Conservation (phyloP, 2,888 invertebrate genomes). For the Trissolcus japonicus region DNA sequence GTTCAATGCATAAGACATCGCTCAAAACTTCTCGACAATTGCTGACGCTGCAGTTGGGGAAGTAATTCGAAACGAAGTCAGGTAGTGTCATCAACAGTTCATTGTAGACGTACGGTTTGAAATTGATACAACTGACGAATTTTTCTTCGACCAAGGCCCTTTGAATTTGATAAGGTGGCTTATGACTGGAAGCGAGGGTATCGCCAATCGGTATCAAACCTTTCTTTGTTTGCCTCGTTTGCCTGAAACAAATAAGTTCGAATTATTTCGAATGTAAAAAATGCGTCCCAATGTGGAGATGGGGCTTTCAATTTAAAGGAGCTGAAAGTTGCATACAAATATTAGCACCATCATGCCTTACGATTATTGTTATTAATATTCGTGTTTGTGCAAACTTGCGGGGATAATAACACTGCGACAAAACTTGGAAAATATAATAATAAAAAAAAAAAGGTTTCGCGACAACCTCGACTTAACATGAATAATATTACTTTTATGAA, state of each 20-base stretch:
- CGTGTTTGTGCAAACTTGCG: constrained; percentile 4
- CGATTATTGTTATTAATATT: constrained; percentile 29
- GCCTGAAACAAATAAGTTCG: constrained; percentile 61
- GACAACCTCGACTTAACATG: constrained; percentile 30
- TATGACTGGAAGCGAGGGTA: constrained; percentile 78
- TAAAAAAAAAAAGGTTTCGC: constrained; percentile 12
- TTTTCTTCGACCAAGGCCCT: constrained; percentile 88
- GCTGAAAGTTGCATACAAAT: constrained; percentile 8
- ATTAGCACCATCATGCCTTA: constrained; percentile 11
- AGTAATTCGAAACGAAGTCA: constrained; percentile 88
- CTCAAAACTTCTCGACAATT: constrained; percentile 86
- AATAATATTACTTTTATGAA: constrained; percentile 41
- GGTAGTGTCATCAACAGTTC: constrained; percentile 89
- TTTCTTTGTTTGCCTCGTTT: constrained; percentile 76
- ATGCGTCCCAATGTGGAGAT: not conserved
- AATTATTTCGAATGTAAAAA: not conserved
- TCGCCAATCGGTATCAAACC: constrained; percentile 85
- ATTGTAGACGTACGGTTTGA: constrained; percentile 88
- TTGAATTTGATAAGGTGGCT: constrained; percentile 80
- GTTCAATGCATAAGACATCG: constrained; percentile 86
- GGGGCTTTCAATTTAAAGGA: not conserved
- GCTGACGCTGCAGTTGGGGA: constrained; percentile 85
- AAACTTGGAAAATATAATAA: constrained; percentile 25
- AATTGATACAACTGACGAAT: constrained; percentile 90
- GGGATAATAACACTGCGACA: constrained; percentile 16